Conservation (phyloP, 2,113 vertebrate genomes). For the Turdus rufiventris region DNA sequence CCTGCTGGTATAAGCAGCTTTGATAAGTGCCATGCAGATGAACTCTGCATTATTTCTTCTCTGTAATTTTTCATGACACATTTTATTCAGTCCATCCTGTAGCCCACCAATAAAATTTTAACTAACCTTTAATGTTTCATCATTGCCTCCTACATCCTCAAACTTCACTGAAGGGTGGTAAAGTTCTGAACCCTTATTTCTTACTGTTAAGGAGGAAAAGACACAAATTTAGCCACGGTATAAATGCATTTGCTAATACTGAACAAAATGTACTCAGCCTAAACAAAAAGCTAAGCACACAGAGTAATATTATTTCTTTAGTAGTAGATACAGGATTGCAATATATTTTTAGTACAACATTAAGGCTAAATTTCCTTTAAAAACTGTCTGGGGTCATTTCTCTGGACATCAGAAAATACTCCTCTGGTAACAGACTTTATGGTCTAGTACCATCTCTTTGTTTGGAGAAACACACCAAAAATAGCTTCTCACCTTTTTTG, state of each 20-base stretch:
- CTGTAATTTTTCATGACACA: background rate
- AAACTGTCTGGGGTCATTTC: background rate
- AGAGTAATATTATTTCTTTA: background rate
- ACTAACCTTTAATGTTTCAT: constrained; percentile 84
- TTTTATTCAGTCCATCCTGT: background rate
- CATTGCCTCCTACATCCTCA: constrained; percentile 91
- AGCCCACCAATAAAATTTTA: background rate
- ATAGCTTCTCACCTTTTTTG: constrained; percentile 75
- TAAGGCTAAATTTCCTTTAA: background rate
- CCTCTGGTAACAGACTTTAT: background rate
- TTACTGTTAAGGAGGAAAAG: constrained; percentile 65
- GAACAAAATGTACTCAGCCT: background rate
- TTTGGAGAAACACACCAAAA: background rate
- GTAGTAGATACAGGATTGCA: background rate
- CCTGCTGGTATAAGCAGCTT: background rate
- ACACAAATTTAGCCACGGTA: background rate
- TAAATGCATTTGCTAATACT: background rate
- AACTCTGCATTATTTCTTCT: background rate
- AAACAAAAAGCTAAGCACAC: background rate
- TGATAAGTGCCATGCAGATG: background rate
- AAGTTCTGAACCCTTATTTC: constrained; percentile 71
- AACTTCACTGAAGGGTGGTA: constrained; percentile 82
- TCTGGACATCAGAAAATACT: background rate
- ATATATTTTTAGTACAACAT: background rate
- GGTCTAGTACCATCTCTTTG: background rate